Evolutionary conservation across 2,888 invertebrate species (phyloP), one percentile per base, ranked within the genome.

Genomic region (Heliconius aoede): DNA sequence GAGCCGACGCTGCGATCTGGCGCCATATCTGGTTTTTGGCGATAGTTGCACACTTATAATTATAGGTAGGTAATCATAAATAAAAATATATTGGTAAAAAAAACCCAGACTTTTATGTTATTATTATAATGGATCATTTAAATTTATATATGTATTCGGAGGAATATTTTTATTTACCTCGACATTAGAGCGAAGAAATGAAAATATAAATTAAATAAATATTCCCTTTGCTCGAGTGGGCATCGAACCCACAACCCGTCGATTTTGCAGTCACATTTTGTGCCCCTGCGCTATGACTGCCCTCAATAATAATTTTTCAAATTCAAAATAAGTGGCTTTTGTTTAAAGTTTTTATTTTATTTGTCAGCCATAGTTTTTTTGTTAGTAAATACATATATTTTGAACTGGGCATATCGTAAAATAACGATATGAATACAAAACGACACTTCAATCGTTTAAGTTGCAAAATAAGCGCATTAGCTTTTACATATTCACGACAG

Each of bases 21-120:
- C 68, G 68, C 68, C 67, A 67, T 69, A 51, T 69, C 51, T 69
- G 11, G 28, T 51, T n/a, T n/a, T 55, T 51, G 51, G 68, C 30
- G 51, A 46, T 68, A 46, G 28, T 68, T 62, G 60, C 60, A 24
- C 15, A 46, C 21, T 8, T 60, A n/a, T n/a, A n/a, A n/a, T n/a
- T n/a, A n/a, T n/a, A n/a, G n/a, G 9, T 30, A 32, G 32, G 21
- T 21, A 62, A 30, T 30, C n/a, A 30, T 62, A 21, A 30, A 9
- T 21, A 4, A 32, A 64, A 13, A 21, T 8, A 36, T 11, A 26
- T 55, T 51, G 1, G 1, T 7, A 55, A 30, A 11, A 28, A 51
- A 30, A 51, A n/a, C 51, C 30, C n/a, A 51, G 46, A 69, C 51
- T 69, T 51, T 11, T 69, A 51, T 55, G 13, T 51, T 13, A 55